Evolutionary conservation across 2,888 invertebrate species (phyloP).

Genomic region (Epiblema foenella): DNA sequence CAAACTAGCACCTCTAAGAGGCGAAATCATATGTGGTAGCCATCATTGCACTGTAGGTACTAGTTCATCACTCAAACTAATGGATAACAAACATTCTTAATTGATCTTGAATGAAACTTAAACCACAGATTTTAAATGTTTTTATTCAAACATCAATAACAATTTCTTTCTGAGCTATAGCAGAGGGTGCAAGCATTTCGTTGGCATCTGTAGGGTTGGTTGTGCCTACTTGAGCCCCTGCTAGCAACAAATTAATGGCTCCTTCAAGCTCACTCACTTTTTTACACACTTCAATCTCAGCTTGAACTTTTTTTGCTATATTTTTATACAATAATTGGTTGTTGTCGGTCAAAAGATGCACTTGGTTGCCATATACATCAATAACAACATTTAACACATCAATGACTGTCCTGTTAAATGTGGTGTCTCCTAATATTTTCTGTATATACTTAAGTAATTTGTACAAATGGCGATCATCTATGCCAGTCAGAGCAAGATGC

Average conservation of each 20-base stretch:
- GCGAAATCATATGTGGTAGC: too few species aligned
- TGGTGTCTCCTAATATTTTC: conserved; percentile 88
- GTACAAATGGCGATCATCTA: conserved; percentile 87
- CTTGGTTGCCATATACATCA: conserved; percentile 88
- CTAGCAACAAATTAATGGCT: conserved; percentile 87
- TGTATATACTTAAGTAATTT: conserved; percentile 91
- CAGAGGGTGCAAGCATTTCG: conserved; percentile 68
- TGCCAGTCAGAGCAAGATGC: conserved; percentile 89
- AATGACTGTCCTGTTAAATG: conserved; percentile 90
- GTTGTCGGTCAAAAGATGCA: conserved; percentile 86
- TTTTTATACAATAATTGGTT: conserved; percentile 86
- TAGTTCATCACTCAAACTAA: too few species aligned
- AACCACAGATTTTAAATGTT: neutral
- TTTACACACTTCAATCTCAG: conserved; percentile 88
- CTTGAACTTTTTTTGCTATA: conserved; percentile 86
- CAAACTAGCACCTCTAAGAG: too few species aligned
- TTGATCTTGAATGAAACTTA: neutral
- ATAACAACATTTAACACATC: conserved; percentile 90
- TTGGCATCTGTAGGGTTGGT: conserved; percentile 63
- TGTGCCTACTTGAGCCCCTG: conserved; percentile 83
- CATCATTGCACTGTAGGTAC: too few species aligned
- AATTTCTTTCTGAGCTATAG: conserved; percentile 83
- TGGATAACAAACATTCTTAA: too few species aligned
- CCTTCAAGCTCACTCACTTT: conserved; percentile 88
- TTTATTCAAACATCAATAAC: conserved; percentile 81